Conservation (phyloP, 2,888 invertebrate genomes). For the Ecdyonurus torrentis region DNA sequence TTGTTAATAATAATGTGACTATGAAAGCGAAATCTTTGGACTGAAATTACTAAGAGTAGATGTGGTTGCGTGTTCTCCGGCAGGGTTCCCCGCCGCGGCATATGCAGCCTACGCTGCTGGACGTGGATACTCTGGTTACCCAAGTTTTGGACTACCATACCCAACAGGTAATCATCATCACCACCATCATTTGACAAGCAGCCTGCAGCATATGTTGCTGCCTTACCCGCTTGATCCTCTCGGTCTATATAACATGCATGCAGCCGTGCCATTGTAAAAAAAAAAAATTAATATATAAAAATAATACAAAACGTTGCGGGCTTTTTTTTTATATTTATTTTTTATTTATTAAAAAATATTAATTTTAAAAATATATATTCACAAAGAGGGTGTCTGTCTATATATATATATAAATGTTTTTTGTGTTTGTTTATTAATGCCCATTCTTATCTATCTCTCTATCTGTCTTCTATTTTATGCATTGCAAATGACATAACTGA, state of each 20-base stretch:
- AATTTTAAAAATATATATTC: too few species aligned
- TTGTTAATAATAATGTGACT: too few species aligned
- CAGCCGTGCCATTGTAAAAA: conserved; percentile 58
- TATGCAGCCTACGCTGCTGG: conserved; percentile 94
- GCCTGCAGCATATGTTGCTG: conserved; percentile 15
- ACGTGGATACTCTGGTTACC: conserved; percentile 93
- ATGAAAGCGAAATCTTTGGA: background rate
- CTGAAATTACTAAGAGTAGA: background rate
- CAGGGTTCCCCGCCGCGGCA: conserved; percentile 89
- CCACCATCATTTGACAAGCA: conserved; percentile 22
- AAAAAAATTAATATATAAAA: background rate
- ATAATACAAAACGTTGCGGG: too few species aligned
- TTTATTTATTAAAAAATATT: too few species aligned
- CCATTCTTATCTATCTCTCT: too few species aligned
- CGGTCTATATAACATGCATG: conserved; percentile 44
- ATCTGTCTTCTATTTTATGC: too few species aligned
- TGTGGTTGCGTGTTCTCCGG: conserved; percentile 14
- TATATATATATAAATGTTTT: too few species aligned
- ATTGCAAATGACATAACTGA: too few species aligned
- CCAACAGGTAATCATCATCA: conserved; percentile 81
- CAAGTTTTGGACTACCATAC: conserved; percentile 95
- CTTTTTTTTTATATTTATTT: too few species aligned
- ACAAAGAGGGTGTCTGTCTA: too few species aligned
- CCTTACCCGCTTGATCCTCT: conserved; percentile 23
- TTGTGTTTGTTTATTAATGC: too few species aligned